Conservation (phyloP, 2,113 vertebrate species). For the Mormyrus iriodes region DNA sequence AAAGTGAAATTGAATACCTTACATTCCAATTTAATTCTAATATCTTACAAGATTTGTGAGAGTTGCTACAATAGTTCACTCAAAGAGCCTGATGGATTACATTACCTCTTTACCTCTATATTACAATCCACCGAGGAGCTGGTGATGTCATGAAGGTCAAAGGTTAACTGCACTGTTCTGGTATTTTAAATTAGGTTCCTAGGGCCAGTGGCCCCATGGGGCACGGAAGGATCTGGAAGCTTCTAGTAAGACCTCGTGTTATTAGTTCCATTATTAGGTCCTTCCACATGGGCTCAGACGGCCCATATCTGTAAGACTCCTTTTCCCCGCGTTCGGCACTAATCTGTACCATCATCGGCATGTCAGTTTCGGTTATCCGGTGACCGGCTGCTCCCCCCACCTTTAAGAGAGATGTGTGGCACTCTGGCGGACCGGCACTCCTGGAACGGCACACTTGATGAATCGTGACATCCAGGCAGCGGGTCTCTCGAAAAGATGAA, state of each 20-base stretch:
- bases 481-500: background rate
- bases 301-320: background rate
- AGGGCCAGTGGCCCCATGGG: background rate
- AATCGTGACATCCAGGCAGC: slow-evolving; percentile 7
- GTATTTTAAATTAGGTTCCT: slow-evolving; percentile 11
- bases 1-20: background rate
- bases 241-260: background rate
- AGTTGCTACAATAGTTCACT: background rate
- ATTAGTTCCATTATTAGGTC: background rate
- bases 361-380: background rate
- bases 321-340: background rate
- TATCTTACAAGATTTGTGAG: background rate
- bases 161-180: background rate
- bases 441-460: slow-evolving; percentile 5
- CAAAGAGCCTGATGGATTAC: background rate
- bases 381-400: background rate
- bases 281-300: background rate
- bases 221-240: background rate
- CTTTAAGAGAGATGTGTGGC: background rate
- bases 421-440: background rate
- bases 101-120: background rate
- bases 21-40: slow-evolving; percentile 2
- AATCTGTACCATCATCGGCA: slow-evolving; percentile 7
- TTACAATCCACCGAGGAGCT: background rate
- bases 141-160: background rate